Conservation (phyloP, 2,797 vertebrate species). For the Sternotherus odoratus region DNA sequence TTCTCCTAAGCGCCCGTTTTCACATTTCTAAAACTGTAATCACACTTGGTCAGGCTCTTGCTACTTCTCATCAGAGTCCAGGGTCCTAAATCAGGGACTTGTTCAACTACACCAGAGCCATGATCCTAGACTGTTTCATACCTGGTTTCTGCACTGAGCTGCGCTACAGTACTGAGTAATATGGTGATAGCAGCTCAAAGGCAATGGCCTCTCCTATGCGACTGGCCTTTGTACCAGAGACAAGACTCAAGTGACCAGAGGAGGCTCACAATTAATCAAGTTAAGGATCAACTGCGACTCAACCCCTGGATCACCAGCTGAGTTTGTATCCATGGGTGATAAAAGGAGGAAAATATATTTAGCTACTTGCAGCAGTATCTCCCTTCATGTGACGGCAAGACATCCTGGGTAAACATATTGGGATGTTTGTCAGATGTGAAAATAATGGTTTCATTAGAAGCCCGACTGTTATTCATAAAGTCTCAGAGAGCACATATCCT, state of each 20-base stretch:
- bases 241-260: conserved; percentile 24
- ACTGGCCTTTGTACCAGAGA: conserved; percentile 47
- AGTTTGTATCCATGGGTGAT: conserved; percentile 29
- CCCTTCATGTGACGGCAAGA: conserved; percentile 33
- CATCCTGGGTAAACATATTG: conserved; percentile 47
- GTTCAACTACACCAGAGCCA: background rate
- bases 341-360: conserved; percentile 50
- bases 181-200: background rate
- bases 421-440: conserved; percentile 70
- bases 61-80: background rate
- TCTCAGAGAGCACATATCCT: conserved; percentile 40
- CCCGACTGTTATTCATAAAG: conserved; percentile 43
- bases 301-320: conserved; percentile 39
- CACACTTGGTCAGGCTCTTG: conserved; percentile 43
- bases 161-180: background rate
- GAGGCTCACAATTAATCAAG: conserved; percentile 52
- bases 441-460: conserved; percentile 62
- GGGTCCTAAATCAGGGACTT: conserved; percentile 22
- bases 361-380: conserved; percentile 48
- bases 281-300: conserved; percentile 29
- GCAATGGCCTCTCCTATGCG: background rate
- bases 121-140: background rate
- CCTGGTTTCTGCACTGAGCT: background rate
- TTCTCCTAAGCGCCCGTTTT: conserved; percentile 60
- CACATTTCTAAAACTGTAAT: conserved; percentile 56